Base-by-base conservation (phyloP, 2,888 invertebrate species). In the Cheiracanthium punctorium region DNA sequence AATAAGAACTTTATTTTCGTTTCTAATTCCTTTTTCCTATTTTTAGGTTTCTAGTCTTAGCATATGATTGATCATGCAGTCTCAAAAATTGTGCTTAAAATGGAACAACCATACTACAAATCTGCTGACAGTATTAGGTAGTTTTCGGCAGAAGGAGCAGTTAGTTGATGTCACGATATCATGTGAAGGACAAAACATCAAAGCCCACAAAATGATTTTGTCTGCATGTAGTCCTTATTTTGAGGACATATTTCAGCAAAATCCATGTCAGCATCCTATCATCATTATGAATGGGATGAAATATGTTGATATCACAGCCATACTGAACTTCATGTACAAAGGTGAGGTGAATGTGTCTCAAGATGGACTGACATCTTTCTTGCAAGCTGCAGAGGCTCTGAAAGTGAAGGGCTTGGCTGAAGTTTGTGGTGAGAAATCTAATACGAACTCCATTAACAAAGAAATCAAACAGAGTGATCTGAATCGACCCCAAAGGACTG, bases 171-270 rank as follows among this genome's bases (percentile, higher is more conserved):
- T 71, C 20, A 71, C 71, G 14, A 10, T 71, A 37, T 71, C 71
- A 43, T 71, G 71, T 71, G 43, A 71, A 71, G 43, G 43, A 7
- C 43, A 43, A 0, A 71, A 28, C 24, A 41, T 71, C 4, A 71
- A 71, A 29, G 71, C 71, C 8, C 71, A 71, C 14, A 71, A 43
- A 43, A n/a, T 71, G 17, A 20, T 71, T 14, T 29, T 71, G 24
- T 71, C 71, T 17, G 71, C 71, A 43, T 71, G 71, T 17, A 71
- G 71, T 43, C 71, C 71, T 14, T 71, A 71, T 41, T 71, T 71
- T 32, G 28, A 71, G 43, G 28, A 24, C 24, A 29, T 71, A 28
- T 71, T 71, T 43, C 14, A 24, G 14, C 43, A 71, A 43, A 71
- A 71, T 71, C 71, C 71, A 14, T 71, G 71, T n/a, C 24, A 71